A percentile compares a stretch with the other conserved stretches of the same genome.
Evolutionary conservation across 2,113 vertebrate species (phyloP).

Genomic region (Percopsis transmontana): DNA sequence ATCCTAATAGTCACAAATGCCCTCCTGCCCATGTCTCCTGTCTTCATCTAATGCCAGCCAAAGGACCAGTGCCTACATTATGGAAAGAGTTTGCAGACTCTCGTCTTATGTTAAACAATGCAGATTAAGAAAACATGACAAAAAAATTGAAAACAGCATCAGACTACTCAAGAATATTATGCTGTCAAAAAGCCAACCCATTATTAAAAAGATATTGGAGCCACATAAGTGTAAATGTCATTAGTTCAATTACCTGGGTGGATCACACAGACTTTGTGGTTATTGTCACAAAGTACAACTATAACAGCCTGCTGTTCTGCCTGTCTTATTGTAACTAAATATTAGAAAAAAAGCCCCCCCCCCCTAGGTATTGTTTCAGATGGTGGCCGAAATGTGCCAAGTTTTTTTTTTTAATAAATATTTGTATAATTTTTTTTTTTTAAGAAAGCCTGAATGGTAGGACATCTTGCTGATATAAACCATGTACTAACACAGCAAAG

Average conservation of each 20-base stretch:
- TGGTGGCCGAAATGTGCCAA: conserved; percentile 69
- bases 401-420: conserved; percentile 70
- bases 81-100: conserved; percentile 27
- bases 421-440: conserved; percentile 46
- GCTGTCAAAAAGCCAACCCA: conserved; percentile 31
- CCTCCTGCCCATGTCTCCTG: background rate
- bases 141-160: conserved; percentile 9
- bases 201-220: conserved; percentile 19
- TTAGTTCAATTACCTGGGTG: conserved; percentile 66
- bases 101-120: conserved; percentile 12
- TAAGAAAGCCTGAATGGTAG: conserved; percentile 71
- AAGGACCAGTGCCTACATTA: background rate
- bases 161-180: conserved; percentile 32
- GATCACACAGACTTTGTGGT: conserved; percentile 59
- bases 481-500: conserved; percentile 68
- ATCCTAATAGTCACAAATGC: background rate
- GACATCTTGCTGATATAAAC: conserved; percentile 64
- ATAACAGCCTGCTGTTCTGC: conserved; percentile 53
- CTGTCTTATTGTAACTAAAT: conserved; percentile 51
- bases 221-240: conserved; percentile 33
- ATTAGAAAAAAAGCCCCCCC: conserved; percentile 69
- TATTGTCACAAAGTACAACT: conserved; percentile 60
- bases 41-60: background rate
- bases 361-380: conserved; percentile 52
- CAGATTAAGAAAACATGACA: conserved; percentile 15